Evolutionary conservation across 2,797 vertebrate species (phyloP).

Genomic region (Cynopterus sphinx): DNA sequence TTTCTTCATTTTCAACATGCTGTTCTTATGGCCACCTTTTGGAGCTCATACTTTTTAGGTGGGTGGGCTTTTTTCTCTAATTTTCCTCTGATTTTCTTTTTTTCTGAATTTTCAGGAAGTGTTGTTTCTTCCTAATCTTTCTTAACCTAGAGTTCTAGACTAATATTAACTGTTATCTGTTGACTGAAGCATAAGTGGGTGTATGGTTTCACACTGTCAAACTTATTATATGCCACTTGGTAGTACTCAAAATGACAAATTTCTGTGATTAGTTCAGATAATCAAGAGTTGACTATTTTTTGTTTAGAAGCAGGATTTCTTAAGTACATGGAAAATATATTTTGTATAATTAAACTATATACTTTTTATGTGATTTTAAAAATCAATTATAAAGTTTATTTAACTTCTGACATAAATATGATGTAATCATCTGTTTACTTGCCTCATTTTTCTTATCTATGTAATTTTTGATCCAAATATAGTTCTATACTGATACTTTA

Average conservation of each 20-base stretch:
- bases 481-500: background rate
- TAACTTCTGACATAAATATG: conserved; percentile 3
- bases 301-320: conserved; percentile 19
- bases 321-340: conserved; percentile 41
- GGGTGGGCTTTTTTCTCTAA: conserved; percentile 34
- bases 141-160: conserved; percentile 13
- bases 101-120: conserved; percentile 38
- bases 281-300: conserved; percentile 42
- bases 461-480: conserved; percentile 1
- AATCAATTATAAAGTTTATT: background rate
- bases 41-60: conserved; percentile 36
- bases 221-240: background rate
- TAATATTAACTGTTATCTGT: conserved; percentile 28
- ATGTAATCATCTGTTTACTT: conserved; percentile 25
- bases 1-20: conserved; percentile 22
- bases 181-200: background rate
- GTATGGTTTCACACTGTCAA: background rate
- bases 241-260: background rate
- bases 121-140: background rate
- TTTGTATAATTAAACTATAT: background rate
- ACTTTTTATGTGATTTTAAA: background rate
- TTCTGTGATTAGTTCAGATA: conserved; percentile 41
- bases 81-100: conserved; percentile 30
- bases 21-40: conserved; percentile 30
- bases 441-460: background rate